These are phyloP conservation scores for Martes martes DNA, from an alignment of 2,113 vertebrate species.

Conservation along the genomic window DNA sequence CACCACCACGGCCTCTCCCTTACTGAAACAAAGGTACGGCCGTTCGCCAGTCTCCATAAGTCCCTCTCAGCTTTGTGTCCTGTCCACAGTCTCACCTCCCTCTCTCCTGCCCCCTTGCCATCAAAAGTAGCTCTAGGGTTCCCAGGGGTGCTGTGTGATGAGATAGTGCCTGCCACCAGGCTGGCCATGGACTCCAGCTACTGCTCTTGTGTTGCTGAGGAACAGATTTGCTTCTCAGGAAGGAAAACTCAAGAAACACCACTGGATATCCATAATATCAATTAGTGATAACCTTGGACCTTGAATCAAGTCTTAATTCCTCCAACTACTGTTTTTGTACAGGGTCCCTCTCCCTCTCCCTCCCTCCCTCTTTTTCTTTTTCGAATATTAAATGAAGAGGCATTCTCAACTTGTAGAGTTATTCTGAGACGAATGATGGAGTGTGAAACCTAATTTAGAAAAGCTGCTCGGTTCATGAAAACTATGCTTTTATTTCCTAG, in stretches of 20 bases:
- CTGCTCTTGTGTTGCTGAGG: not conserved
- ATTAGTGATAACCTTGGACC: not conserved
- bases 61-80: not conserved
- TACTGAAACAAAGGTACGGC: not conserved
- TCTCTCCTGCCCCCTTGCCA: not conserved
- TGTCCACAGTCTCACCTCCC: not conserved
- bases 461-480: not conserved
- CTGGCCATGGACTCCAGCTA: not conserved
- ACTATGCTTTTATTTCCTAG: not conserved
- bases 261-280: not conserved
- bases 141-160: not conserved
- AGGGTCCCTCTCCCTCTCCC: not conserved
- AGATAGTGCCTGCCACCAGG: not conserved
- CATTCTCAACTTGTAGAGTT: not conserved
- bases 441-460: not conserved
- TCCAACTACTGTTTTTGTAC: not conserved
- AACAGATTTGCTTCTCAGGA: not conserved
- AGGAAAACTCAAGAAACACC: not conserved
- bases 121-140: not conserved
- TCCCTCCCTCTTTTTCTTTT: not conserved
- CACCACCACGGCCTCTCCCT: not conserved
- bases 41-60: not conserved
- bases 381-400: not conserved
- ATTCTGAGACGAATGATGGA: not conserved
- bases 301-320: not conserved